phyloP scores from a whole-genome alignment of 1,140 invertebrate genomes.

The Apis dorsata region DNA sequence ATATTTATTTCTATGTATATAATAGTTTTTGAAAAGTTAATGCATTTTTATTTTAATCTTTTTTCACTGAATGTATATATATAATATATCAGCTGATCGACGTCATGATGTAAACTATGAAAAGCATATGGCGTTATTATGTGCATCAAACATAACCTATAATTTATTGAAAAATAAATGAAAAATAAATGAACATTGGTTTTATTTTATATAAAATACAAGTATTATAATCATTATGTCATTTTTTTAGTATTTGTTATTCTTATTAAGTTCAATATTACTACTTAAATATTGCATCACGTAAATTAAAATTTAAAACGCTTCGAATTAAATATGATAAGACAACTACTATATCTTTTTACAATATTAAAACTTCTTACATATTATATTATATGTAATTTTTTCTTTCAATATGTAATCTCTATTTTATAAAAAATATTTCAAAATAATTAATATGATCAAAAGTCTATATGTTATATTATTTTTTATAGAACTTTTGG shows the following conservation, averaged over 20 bases:
- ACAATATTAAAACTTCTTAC: background rate
- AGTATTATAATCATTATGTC: background rate
- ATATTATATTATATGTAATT: background rate
- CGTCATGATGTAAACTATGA: constrained; percentile 10
- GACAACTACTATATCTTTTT: background rate
- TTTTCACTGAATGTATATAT: background rate
- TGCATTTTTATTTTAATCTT: background rate
- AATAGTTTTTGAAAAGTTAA: background rate
- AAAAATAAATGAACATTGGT: background rate
- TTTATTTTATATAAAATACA: background rate
- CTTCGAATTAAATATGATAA: background rate
- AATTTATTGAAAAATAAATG: background rate
- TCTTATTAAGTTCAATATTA: background rate
- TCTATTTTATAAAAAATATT: background rate
- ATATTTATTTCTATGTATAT: background rate
- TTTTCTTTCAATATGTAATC: background rate
- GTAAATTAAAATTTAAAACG: background rate
- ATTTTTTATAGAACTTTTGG: constrained; percentile 86
- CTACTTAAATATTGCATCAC: background rate
- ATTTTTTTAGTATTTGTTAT: background rate
- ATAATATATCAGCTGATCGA: constrained; percentile 25
- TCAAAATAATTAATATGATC: too few species aligned
- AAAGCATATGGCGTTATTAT: constrained; percentile 17
- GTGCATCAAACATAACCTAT: constrained; percentile 28
- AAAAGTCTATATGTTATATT: background rate